Evolutionary conservation across 2,888 invertebrate genomes (phyloP), one percentile per base, ranked within the genome.

Genomic region (Dysmachus trigonus): DNA sequence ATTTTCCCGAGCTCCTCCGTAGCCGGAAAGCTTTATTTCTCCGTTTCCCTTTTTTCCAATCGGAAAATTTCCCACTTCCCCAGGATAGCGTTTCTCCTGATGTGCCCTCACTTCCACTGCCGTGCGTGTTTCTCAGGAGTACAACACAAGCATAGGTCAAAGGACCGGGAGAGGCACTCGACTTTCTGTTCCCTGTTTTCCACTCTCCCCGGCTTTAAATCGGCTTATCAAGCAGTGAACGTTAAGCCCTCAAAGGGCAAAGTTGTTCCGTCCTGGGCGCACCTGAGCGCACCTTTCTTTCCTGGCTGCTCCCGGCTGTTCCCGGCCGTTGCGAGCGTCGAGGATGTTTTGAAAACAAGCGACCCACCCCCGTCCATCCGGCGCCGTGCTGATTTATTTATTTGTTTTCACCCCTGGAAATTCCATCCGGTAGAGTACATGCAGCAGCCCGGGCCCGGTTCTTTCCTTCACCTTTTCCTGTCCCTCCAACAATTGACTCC

Each of bases 1-100:
- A 62, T 62, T 62, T 62, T 8, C 3, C 27, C 62, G 1, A 62
- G 62, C 10, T 27, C 8, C n/a, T 62, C 22, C 27, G 1, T 8
- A 62, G 27, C 8, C 27, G 27, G 35, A 76, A 76, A 76, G 76
- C 76, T 76, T n/a, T 10, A 18, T 15, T 76, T 38, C 41, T 35
- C 27, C 35, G n/a, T 41, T 76, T 38, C 22, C 41, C 76, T 10
- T 27, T 38, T 76, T 76, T 76, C 35, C 76, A 76, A 76, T 1
- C n/a, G 30, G n/a, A 31, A 83, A 83, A 71, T 83, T 35, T 71
- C 83, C 72, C 38, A 41, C 72, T 72, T 84, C 83, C 41, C 83
- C 83, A 47, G 41, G 18, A 82, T 35, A 6, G 38, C 2, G 38
- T 22, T 71, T 83, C 71, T 30, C 72, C 83, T 84, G 41, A 38